Conservation (phyloP, 2,888 invertebrate genomes). For the Caprella mutica region DNA sequence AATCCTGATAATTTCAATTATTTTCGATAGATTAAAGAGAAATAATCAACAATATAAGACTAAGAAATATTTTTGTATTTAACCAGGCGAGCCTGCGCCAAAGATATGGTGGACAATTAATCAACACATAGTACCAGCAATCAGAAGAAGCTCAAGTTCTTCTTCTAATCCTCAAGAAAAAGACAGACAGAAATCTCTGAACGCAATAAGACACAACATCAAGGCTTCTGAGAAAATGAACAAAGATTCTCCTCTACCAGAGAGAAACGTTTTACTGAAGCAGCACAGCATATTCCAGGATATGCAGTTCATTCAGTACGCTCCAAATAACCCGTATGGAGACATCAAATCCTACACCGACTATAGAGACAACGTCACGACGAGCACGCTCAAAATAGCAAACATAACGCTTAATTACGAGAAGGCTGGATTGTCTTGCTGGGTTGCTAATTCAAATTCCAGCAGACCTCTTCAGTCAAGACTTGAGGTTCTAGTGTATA, state of each 20-base stretch:
- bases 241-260: too few species aligned
- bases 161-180: too few species aligned
- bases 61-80: too few species aligned
- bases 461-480: background rate
- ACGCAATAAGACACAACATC: background rate
- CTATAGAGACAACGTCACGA: too few species aligned
- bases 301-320: background rate
- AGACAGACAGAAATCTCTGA: background rate
- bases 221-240: background rate
- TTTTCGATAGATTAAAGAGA: too few species aligned
- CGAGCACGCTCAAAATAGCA: constrained; percentile 2
- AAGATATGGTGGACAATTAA: constrained; percentile 8
- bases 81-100: background rate
- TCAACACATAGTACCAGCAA: background rate
- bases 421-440: background rate
- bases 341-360: constrained; percentile 1
- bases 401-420: constrained; percentile 2
- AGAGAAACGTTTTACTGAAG: too few species aligned
- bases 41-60: too few species aligned
- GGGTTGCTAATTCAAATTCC: constrained; percentile 3
- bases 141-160: background rate
- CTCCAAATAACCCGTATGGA: constrained; percentile 2
- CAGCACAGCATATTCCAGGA: background rate
- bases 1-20: too few species aligned
- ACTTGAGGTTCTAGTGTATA: background rate